Percentiles rank a stretch among this genome's conserved stretches.
phyloP scores from a whole-genome alignment of 2,797 vertebrate genomes.

The Rhadinocentrus ornatus region DNA sequence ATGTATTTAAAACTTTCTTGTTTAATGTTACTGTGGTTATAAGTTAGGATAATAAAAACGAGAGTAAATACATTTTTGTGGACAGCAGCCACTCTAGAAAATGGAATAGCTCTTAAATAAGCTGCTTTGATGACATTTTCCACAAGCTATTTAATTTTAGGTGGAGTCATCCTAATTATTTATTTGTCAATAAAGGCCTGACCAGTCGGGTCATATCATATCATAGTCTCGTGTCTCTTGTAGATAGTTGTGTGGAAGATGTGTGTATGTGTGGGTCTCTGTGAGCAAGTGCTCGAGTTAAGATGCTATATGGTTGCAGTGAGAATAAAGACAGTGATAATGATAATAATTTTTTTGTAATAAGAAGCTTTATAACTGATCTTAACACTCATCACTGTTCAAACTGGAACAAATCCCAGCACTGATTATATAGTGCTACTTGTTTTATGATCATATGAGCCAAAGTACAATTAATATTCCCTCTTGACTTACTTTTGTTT shows the following conservation, averaged over 20 bases:
- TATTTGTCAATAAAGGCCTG: neutral
- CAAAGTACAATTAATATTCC: neutral
- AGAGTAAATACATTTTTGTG: too few species aligned
- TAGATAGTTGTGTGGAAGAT: too few species aligned
- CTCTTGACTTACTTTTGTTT: neutral
- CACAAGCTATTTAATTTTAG: neutral
- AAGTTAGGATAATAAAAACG: neutral
- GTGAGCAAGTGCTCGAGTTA: too few species aligned
- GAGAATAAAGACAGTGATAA: neutral
- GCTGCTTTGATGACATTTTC: neutral
- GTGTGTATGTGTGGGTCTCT: too few species aligned
- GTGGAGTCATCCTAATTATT: neutral
- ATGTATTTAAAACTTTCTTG: rapidly evolving
- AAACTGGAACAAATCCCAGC: neutral
- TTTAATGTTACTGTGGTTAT: neutral
- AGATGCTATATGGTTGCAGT: neutral
- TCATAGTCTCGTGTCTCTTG: too few species aligned
- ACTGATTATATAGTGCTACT: neutral
- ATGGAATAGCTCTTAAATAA: neutral
- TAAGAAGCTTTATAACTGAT: neutral
- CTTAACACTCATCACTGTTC: neutral
- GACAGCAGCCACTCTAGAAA: too few species aligned
- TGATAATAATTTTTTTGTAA: neutral
- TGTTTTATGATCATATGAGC: neutral
- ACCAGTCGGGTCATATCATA: too few species aligned